Evolutionary conservation across 2,888 invertebrate genomes (phyloP).

Genomic region (Euzophera pinguis): DNA sequence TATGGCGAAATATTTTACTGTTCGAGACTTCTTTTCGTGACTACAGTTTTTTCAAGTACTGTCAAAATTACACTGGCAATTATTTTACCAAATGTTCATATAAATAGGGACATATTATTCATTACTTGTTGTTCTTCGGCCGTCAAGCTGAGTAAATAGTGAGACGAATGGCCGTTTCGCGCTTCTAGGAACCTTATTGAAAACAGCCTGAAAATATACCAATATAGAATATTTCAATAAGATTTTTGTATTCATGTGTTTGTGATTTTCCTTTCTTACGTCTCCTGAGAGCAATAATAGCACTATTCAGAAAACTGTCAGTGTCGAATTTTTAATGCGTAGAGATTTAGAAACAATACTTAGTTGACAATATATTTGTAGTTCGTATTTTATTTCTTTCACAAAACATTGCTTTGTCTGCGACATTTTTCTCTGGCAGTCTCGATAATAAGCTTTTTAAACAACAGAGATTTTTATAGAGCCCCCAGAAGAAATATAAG

Average conservation of each 20-base stretch:
- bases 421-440: no score
- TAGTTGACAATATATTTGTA: neutral
- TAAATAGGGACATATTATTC: slow-evolving; percentile 61
- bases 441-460: no score
- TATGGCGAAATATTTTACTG: slow-evolving; percentile 26
- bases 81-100: slow-evolving; percentile 37
- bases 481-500: no score
- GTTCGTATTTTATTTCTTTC: neutral
- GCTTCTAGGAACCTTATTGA: slow-evolving; percentile 31
- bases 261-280: neutral
- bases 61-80: slow-evolving; percentile 43
- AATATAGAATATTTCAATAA: slow-evolving; percentile 2
- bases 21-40: slow-evolving; percentile 18
- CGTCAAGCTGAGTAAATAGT: slow-evolving; percentile 58
- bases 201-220: slow-evolving; percentile 10
- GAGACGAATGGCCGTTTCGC: slow-evolving; percentile 41
- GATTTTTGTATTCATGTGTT: neutral
- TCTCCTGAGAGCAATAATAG: no score
- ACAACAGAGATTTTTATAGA: no score
- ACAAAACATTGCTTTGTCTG: no score
- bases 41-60: slow-evolving; percentile 28
- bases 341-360: neutral
- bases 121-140: slow-evolving; percentile 39
- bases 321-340: no score
- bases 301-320: no score